Evolutionary conservation across 2,113 vertebrate genomes (phyloP).

Genomic region (Psettodes erumei): DNA sequence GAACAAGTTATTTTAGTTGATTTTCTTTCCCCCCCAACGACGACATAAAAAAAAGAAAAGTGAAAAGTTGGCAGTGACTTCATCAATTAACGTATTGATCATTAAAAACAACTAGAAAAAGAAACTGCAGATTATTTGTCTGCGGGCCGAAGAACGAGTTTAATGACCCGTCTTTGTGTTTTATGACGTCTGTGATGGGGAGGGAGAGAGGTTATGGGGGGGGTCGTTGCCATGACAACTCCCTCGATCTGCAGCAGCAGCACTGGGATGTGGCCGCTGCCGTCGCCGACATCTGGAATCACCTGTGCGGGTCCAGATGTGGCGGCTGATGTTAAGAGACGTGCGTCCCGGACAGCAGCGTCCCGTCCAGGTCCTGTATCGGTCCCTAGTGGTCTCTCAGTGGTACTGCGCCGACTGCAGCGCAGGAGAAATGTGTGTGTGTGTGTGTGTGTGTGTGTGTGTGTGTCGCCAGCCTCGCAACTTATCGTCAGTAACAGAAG

Average conservation of each 20-base stretch:
- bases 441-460: no score
- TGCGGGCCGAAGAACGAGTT: conserved; percentile 1
- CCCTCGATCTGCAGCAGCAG: conserved; percentile 38
- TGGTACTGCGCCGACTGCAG: conserved; percentile 50
- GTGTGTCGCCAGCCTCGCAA: no score
- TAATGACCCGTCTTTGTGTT: conserved; percentile 51
- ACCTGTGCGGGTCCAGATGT: conserved; percentile 8
- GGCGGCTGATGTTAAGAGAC: not conserved
- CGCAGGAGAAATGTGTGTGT: conserved; percentile 6
- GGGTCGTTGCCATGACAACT: conserved; percentile 51
- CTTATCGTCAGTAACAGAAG: no score
- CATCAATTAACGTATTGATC: no score
- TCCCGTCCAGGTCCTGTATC: conserved; percentile 47
- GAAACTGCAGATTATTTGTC: no score
- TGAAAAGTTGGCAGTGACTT: no score
- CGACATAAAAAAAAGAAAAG: no score
- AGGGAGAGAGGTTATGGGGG: conserved; percentile 2
- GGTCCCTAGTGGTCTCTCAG: conserved; percentile 58
- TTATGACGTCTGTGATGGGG: conserved; percentile 54
- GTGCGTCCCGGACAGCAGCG: no score
- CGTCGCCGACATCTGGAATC: not conserved
- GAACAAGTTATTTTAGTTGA: no score
- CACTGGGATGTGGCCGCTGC: no score
- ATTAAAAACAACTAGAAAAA: no score
- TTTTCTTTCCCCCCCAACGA: no score